Evolutionary conservation across 2,888 invertebrate species (phyloP).

Genomic region (Bellardia pandia): DNA sequence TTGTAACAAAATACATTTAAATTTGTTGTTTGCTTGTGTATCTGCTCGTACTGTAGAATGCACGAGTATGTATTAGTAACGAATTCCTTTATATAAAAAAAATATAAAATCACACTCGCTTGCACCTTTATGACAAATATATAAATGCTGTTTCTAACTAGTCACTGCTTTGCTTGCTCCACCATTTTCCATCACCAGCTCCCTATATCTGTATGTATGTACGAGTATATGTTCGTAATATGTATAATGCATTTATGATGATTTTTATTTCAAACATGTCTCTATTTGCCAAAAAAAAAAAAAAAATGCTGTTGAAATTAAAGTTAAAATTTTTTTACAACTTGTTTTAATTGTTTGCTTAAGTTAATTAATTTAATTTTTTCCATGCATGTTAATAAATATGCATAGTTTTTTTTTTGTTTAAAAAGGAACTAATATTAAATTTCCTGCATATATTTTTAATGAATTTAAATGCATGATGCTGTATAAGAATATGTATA

Average conservation of each 20-base stretch:
- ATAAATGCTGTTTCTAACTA: background rate
- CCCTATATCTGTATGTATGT: background rate
- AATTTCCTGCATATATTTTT: slow-evolving; percentile 41
- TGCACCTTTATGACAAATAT: slow-evolving; percentile 33
- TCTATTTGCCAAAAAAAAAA: slow-evolving; percentile 13
- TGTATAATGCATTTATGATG: slow-evolving; percentile 63
- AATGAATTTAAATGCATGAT: slow-evolving; percentile 37
- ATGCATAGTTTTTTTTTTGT: slow-evolving; percentile 9
- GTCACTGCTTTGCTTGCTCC: slow-evolving; percentile 2
- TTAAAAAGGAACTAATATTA: slow-evolving; percentile 3
- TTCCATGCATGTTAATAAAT: slow-evolving; percentile 10
- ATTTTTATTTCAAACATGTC: slow-evolving; percentile 63
- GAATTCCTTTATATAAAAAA: slow-evolving; percentile 1
- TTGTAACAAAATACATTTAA: slow-evolving; percentile 63
- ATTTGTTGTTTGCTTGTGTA: slow-evolving; percentile 52
- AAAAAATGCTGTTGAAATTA: slow-evolving; percentile 33
- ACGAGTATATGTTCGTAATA: background rate
- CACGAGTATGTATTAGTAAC: background rate
- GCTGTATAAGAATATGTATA: background rate
- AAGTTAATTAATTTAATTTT: slow-evolving; percentile 71
- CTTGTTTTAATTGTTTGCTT: slow-evolving; percentile 72
- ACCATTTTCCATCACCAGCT: background rate
- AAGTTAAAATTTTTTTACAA: slow-evolving; percentile 48
- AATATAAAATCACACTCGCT: slow-evolving; percentile 46
- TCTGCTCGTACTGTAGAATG: slow-evolving; percentile 10